Conservation (phyloP, 2,888 invertebrate species). For the Eupsilia transversa region DNA sequence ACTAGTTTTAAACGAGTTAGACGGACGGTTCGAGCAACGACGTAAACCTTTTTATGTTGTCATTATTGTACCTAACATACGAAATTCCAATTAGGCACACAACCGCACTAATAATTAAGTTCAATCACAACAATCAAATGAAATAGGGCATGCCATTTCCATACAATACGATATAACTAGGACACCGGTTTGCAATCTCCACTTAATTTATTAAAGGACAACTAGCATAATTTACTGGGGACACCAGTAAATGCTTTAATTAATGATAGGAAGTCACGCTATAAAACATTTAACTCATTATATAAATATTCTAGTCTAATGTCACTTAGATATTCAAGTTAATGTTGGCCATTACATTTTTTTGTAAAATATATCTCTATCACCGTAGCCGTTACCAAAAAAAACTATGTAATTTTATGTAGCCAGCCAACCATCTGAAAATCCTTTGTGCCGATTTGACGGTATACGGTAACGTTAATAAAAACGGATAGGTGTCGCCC, state of each 20-base stretch:
- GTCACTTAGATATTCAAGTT: slow-evolving; percentile 11
- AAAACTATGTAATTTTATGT: slow-evolving; percentile 66
- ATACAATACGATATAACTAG: slow-evolving; percentile 7
- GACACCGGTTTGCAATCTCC: slow-evolving; percentile 15
- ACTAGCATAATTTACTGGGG: slow-evolving; percentile 30
- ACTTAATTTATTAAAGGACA: slow-evolving; percentile 35
- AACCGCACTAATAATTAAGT: slow-evolving; percentile 39
- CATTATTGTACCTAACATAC: slow-evolving; percentile 12
- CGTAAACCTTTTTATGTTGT: slow-evolving; percentile 31
- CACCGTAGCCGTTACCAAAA: slow-evolving; percentile 32
- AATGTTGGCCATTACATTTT: slow-evolving; percentile 6
- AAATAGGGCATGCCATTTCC: slow-evolving; percentile 24
- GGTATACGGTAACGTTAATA: slow-evolving; percentile 73
- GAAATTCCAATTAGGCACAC: slow-evolving; percentile 27
- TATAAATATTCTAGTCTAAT: slow-evolving; percentile 24
- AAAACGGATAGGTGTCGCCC: slow-evolving; percentile 76
- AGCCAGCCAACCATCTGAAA: slow-evolving; percentile 68
- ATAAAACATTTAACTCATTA: slow-evolving; percentile 14
- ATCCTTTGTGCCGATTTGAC: slow-evolving; percentile 76
- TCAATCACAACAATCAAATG: slow-evolving; percentile 46
- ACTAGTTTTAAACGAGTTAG: slow-evolving; percentile 74
- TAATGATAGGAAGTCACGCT: slow-evolving; percentile 49
- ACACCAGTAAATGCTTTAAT: slow-evolving; percentile 37
- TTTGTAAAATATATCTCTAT: slow-evolving; percentile 14
- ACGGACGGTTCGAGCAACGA: slow-evolving; percentile 33